Conservation (phyloP, 2,797 vertebrate genomes). For the Pantherophis vulpinus region DNA sequence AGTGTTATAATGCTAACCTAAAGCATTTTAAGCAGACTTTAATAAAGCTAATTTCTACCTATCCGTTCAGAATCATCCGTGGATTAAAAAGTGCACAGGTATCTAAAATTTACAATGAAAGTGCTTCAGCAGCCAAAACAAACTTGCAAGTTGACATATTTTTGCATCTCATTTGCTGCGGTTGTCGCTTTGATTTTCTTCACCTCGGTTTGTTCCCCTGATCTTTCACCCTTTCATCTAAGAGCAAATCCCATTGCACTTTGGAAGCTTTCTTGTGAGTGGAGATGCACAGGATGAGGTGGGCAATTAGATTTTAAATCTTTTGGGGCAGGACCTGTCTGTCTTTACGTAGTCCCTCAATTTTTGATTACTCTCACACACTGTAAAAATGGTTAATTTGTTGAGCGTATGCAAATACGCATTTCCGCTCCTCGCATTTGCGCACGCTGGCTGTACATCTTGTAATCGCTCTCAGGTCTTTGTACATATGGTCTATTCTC, state of each 20-base stretch:
- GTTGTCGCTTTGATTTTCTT: background rate
- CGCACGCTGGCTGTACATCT: background rate
- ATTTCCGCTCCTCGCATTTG: background rate
- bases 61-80: background rate
- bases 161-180: constrained; percentile 24
- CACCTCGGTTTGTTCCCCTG: background rate
- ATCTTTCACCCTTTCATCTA: background rate
- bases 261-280: background rate
- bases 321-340: background rate
- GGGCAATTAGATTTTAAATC: background rate
- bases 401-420: background rate
- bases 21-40: background rate
- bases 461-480: background rate
- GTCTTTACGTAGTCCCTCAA: background rate
- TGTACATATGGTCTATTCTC: background rate
- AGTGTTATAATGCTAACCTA: background rate
- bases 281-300: background rate
- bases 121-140: background rate
- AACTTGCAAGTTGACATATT: constrained; percentile 15
- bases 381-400: background rate
- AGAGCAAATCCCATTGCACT: background rate
- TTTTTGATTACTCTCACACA: background rate
- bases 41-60: background rate
- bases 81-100: background rate
- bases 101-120: background rate